Evolutionary conservation across 2,888 invertebrate genomes (phyloP).

Genomic region (Drosophila yooni): DNA sequence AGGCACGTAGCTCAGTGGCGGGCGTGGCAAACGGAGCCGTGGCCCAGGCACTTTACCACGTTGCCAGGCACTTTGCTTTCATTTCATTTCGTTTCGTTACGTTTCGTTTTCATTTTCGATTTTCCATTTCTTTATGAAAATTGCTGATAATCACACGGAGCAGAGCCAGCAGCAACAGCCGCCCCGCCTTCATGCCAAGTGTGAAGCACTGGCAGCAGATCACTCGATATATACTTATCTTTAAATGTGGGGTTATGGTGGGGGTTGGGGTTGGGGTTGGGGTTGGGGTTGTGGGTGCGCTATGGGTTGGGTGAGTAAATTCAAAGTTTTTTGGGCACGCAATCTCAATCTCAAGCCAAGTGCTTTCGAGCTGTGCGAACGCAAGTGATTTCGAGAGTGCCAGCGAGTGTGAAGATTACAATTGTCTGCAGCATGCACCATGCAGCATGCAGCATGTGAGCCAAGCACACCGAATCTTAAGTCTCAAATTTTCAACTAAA

Average conservation of each 20-base stretch:
- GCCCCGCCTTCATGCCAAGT: constrained; percentile 56
- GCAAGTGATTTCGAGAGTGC: constrained; percentile 61
- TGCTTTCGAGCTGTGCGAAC: constrained; percentile 26
- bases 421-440: constrained; percentile 13
- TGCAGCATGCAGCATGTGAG: neutral
- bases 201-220: constrained; percentile 69
- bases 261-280: neutral
- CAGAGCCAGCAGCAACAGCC: constrained; percentile 24
- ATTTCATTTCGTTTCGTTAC: constrained; percentile 46
- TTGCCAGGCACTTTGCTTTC: constrained; percentile 75
- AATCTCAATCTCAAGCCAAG: constrained; percentile 24
- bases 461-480: constrained; percentile 1
- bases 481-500: neutral
- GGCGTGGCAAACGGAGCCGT: constrained; percentile 57
- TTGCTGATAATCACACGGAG: constrained; percentile 71
- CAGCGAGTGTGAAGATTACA: constrained; percentile 49
- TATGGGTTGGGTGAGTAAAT: neutral
- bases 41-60: constrained; percentile 73
- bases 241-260: neutral
- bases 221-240: constrained; percentile 63
- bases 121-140: constrained; percentile 77
- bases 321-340: neutral
- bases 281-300: neutral
- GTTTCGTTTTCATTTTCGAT: constrained; percentile 46
- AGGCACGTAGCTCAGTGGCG: constrained; percentile 76